Evolutionary conservation across 2,113 vertebrate species (phyloP), one percentile per base, ranked within the genome.

Genomic region (Porphyrio hochstetteri): DNA sequence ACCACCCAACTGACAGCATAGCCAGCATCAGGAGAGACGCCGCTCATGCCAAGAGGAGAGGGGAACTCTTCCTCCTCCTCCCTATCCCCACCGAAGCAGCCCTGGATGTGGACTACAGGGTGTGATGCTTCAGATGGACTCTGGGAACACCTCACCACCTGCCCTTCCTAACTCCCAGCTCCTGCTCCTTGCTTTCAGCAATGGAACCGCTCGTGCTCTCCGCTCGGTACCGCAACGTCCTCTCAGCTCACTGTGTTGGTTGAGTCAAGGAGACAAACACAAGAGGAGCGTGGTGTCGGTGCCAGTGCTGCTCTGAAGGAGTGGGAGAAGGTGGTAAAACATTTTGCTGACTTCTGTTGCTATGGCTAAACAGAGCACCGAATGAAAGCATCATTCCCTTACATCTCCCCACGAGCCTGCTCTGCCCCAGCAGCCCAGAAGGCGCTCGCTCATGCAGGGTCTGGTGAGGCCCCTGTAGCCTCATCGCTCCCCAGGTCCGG

Each of bases 271-370:
- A 60, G 57, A 38, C 35, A 38, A 82, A 78, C 16, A 1, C 59
- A 35, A 3, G 1, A 1, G 11, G 1, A 9, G 59, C 3, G 1
- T 0, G 20, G 29, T 35, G 5, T 13, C 2, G 6, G 42, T 38
- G 63, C 86, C 75, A 52, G 57, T 3, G 9, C 83, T 48, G 55
- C 42, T n/a, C 67, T 5, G 4, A 31, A 19, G 35, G 16, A 23
- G n/a, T 6, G 60, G 60, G 53, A 89, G 35, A 40, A 46, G 53
- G 65, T 29, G 76, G 16, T 1, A 50, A 61, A 56, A 86, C 46
- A 48, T 57, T 52, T 53, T 33, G 53, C 27, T 48, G 18, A n/a
- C 90, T 82, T 59, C 36, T n/a, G 19, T 35, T 83, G 38, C 67
- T 42, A 9, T 2, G 9, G 16, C 67, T 63, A 36, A 83, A 36